A percentile compares a stretch with the other conserved stretches of the same genome.
These are phyloP conservation scores for Falco peregrinus DNA, from an alignment of 2,797 vertebrate species.

Conservation along the genomic window DNA sequence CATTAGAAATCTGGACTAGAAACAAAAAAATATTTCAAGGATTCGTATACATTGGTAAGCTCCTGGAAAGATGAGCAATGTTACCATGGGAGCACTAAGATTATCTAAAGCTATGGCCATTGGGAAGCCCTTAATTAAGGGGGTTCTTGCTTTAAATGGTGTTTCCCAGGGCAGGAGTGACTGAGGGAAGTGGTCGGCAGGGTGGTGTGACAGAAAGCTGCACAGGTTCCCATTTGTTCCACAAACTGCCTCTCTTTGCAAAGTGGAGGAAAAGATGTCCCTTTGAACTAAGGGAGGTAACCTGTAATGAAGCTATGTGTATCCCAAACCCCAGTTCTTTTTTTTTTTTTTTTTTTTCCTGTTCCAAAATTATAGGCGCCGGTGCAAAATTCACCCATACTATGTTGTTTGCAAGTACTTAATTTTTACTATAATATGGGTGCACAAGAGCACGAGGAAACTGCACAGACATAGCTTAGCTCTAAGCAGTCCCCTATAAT, in stretches of 20 bases:
- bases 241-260: accelerated
- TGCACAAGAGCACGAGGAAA: not conserved
- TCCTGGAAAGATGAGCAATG: not conserved
- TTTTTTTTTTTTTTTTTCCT: not conserved
- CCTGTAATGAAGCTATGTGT: not conserved
- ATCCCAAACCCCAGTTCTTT: not conserved
- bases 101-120: not conserved
- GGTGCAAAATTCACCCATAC: not conserved
- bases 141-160: not conserved
- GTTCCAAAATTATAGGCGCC: no score
- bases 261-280: not conserved
- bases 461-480: not conserved
- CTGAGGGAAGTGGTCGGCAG: not conserved
- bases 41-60: not conserved
- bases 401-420: not conserved
- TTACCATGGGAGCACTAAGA: not conserved
- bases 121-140: not conserved
- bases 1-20: not conserved
- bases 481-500: not conserved
- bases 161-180: not conserved
- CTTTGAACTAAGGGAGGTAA: not conserved
- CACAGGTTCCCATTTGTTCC: not conserved
- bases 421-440: accelerated
- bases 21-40: not conserved
- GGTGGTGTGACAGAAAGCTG: not conserved